Evolutionary conservation across 2,888 invertebrate species (phyloP), one percentile per base, ranked within the genome.

Genomic region (Coenonympha arcania): DNA sequence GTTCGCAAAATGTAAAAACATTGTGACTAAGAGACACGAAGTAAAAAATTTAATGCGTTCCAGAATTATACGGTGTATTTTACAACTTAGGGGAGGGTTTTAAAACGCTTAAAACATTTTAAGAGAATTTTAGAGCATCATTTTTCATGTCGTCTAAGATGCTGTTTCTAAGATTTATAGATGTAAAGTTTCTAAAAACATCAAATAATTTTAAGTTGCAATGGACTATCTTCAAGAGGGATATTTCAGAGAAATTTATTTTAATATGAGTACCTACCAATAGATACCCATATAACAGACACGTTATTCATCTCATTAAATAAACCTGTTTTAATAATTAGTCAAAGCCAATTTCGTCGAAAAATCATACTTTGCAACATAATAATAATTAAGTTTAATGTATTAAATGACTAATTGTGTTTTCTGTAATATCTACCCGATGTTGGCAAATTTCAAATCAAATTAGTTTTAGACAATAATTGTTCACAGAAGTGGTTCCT

Each of bases 21-120:
- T 41, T 41, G 11, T n/a, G 43, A 15, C 31, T 30, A 20, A 43
- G 31, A 11, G 20, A 43, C 19, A 20, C 15, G 6, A 33, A n/a
- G 33, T 20, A 43, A 33, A 31, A 43, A 16, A 19, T 43, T 43
- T 30, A 33, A 43, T 43, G 43, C 31, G 33, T 30, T 33, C 30
- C n/a, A 9, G 33, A 30, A 30, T 43, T 43, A 22, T 33, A 22
- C 43, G 33, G 13, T 13, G 22, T 20, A 13, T 31, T 39, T 24
- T 39, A 24, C 22, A 24, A 22, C 39, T 37, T 22, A n/a, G 15
- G 36, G 22, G 24, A 24, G 39, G 6, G 22, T 37, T 39, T 39
- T 24, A 24, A 15, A 39, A 39, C 9, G 39, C 5, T 39, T 8
- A 39, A n/a, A 24, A 39, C 4, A 15, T 13, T 9, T 24, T 8